Base-by-base conservation (phyloP, 2,113 vertebrate genomes). In the Cathartes aura region DNA sequence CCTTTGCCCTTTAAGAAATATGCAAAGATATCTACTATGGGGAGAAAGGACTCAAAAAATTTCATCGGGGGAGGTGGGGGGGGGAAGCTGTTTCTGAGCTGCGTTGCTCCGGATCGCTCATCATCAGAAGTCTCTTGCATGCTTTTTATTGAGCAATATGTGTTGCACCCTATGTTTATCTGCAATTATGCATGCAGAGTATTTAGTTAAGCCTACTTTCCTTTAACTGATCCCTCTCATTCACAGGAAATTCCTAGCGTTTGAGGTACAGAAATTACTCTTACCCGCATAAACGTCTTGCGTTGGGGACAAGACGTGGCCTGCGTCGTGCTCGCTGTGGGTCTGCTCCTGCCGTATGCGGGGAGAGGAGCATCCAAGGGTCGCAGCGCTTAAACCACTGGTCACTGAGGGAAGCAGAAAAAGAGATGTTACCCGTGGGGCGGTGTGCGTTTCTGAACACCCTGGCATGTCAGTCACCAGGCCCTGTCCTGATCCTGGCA, bases 1-100 rank as follows among this genome's bases (percentile, higher is more conserved):
- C 94, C 40, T 94, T 75, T 91, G 78, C 74, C 95, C 87, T 95
- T 95, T 83, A 85, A 96, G 93, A 95, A 96, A 60, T 66, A 80
- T 19, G 82, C 87, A 59, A 70, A 89, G 74, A 87, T 73, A 87
- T 82, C 87, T 82, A 60, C 48, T 34, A 4, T 43, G 79, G 71
- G 82, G 67, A 82, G 60, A 79, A 64, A 67, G 68, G 66, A 68
- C 71, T 56, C 47, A 32, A 63, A 92, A 88, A 56, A 38, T 27
- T 15, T 45, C 66, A 9, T 66, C 8, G 7, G 38, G 38, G 38
- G 38, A 8, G 38, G 38, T 7, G 38, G 38, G 38, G 38, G 38
- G 38, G 38, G 38, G 38, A 38, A 38, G 93, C 93, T 89, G 67
- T 70, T 68, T 82, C 55, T 34, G 81, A 47, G 62, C 89, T 40